Base-by-base conservation (phyloP, 2,888 invertebrate species). In the Folsomia manolachei region DNA sequence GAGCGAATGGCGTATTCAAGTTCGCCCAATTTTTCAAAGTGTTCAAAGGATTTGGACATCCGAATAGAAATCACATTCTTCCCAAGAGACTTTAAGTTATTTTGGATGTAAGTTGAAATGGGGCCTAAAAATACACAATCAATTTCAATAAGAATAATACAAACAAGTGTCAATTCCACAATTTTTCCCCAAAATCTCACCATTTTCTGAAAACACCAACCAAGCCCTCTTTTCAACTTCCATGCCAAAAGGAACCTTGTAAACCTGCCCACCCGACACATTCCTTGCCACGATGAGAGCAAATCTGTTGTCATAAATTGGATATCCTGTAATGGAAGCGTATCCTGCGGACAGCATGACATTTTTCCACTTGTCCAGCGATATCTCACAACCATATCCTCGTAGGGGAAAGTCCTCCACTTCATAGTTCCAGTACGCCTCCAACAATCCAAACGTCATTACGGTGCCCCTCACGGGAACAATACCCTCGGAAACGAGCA, bases 391-490 rank as follows among this genome's bases (percentile, higher is more conserved):
- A 26, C 73, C 63, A 62, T 63, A 69, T 7, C 70, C 68, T 7
- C 75, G 61, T 1, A 75, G 63, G 18, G 69, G 66, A 7, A 62
- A 70, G 51, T 75, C 75, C 11, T 70, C 60, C 11, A 7, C 56
- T 56, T 18, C 18, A 51, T 72, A 73, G 0, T 71, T 23, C 75
- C 75, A 75, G 19, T 73, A 75, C 1, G 71, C 71, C n/a, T 73
- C 73, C 26, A 75, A 21, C 11, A 72, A 61, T 23, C 75, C 75
- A 19, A 75, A 72, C 19, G 71, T 69, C 19, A 67, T 39, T 25
- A 66, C 62, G 2, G 71, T 71, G 0, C 68, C 53, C 39, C 73
- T 63, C 4, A 27, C 62, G 11, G 65, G 69, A 18, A 19, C 60
- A 14, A 39, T 27, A 0, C 70, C 63, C 25, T 75, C 75, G 1